Base-by-base conservation (phyloP, 2,113 vertebrate species). In the Amblyopsis rosae region DNA sequence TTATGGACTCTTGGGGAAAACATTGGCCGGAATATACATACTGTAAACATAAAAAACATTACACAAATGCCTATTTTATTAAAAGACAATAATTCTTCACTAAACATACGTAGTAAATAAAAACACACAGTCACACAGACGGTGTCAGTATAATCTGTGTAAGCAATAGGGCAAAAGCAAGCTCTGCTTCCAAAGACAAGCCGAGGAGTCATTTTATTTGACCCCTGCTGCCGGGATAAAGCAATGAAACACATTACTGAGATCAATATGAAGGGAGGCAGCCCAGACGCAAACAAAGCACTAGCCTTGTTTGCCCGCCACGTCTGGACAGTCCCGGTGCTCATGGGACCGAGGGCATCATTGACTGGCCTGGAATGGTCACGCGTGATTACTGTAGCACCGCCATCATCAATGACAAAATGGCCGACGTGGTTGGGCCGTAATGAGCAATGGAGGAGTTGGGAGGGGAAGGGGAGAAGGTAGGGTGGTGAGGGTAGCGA, bases 241-340 rank as follows among this genome's bases (percentile, higher is more conserved):
- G 55, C 32, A 41, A 49, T 55, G 54, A 46, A 76, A 67, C 65
- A 79, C 46, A 67, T 76, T 46, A 66, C 56, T 59, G 6, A 13
- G 49, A 75, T 86, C 74, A 62, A 76, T 74, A 76, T 3, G 4
- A 57, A 60, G 5, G 9, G 1, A 45, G 62, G 9, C 13, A 35
- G 59, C 11, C 35, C 49, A 13, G 62, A 65, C 53, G 54, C 53
- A n/a, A 56, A 59, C 55, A 35, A 70, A 66, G 62, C 50, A 67
- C 26, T 3, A 46, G 56, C 35, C 45, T 19, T 46, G 50, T 73
- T 19, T 63, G 53, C 58, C 15, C 19, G 26, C 62, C 19, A 4
- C 60, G 48, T 69, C 63, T 55, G 33, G 65, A 57, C 54, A 75
- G 46, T 26, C 26, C 13, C 12, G 51, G 56, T 47, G 62, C 53